Base-by-base conservation (phyloP, 2,888 invertebrate genomes). In the Caenorhabditis sp. region DNA sequence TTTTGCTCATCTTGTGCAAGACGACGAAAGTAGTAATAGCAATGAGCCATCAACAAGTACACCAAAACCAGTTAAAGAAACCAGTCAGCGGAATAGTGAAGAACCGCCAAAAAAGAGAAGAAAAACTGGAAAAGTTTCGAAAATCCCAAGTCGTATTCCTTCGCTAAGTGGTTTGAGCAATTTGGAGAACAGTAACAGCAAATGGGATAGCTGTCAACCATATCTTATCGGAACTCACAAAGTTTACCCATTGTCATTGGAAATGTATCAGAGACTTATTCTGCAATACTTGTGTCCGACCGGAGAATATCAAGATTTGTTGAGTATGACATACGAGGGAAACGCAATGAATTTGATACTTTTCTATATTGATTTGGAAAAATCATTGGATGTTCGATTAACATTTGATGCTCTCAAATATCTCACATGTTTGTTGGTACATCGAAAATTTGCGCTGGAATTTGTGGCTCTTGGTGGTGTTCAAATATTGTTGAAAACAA, bases 401-500 rank as follows among this genome's bases (percentile, higher is more conserved):
- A 95, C 96, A 0, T 97, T 97, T 90, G 97, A 97, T 88, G 95
- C 96, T 0, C 91, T 97, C 5, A 95, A 88, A 90, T 97, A 96
- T 89, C 90, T 97, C 23, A 94, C 96, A 0, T 94, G 96, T 0
- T 89, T 99, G 73, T 91, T 99, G 17, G 97, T 97, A 88, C 97
- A 99, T 89, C 97, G 97, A 90, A 97, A 97, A 89, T 97, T 99
- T 90, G 94, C 95, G 0, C 92, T 97, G 36, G 97, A 97, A 88
- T 97, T 97, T 88, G 93, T 99, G 60, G 92, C 93, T 68, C 92
- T 92, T 88, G 93, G 93, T 31, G 97, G 97, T 0, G 89, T 99
- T 55, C 90, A 94, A 91, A 92, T 92, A 73, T 91, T 97, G 61
- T 90, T 97, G 17, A 93, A 93, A 88, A 94, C 99, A 1, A 94